A percentile compares a stretch with the other conserved stretches of the same genome.
phyloP scores from a whole-genome alignment of 2,797 vertebrate genomes.

The Eulemur albifrons region DNA sequence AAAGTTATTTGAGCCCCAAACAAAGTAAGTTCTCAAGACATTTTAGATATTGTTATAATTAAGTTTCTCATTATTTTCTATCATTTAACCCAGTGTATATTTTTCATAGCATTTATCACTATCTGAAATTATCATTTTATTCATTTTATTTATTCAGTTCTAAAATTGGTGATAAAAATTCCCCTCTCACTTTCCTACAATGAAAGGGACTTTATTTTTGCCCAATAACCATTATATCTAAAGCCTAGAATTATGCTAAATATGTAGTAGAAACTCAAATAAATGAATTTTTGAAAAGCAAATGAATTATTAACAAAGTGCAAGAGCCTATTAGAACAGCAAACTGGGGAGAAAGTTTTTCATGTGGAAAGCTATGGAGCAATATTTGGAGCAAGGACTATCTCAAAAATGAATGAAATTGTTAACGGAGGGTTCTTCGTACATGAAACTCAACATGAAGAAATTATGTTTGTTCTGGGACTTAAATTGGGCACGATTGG shows the following conservation, averaged over 20 bases:
- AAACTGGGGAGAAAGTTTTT: not conserved
- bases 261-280: not conserved
- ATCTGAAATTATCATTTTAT: not conserved
- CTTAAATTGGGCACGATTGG: not conserved
- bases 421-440: not conserved
- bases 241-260: not conserved
- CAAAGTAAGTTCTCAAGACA: not conserved
- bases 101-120: not conserved
- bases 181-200: not conserved
- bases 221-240: not conserved
- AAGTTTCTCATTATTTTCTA: conserved; percentile 27
- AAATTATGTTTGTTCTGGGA: not conserved
- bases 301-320: not conserved
- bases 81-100: not conserved
- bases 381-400: not conserved
- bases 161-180: not conserved
- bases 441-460: not conserved
- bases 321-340: not conserved
- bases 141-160: conserved; percentile 6
- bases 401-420: not conserved
- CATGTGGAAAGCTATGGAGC: not conserved
- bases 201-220: conserved; percentile 10
- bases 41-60: not conserved
- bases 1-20: not conserved
- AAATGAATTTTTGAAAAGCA: not conserved